Evolutionary conservation across 1,140 invertebrate species (phyloP).

Genomic region (Musca domestica): DNA sequence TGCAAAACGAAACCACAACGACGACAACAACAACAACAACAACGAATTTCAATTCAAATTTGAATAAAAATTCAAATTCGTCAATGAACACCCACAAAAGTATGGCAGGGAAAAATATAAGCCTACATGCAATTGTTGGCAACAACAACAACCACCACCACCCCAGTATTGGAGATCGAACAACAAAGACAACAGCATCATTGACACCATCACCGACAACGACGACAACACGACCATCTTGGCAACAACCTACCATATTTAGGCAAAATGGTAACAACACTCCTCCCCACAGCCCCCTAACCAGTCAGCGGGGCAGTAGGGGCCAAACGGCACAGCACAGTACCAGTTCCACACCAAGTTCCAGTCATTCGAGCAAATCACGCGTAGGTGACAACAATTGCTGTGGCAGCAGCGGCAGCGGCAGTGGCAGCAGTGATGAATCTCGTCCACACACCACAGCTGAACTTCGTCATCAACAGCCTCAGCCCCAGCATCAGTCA

Average conservation of each 20-base stretch:
- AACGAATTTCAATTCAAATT: not conserved
- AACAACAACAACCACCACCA: constrained; percentile 30
- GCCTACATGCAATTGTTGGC: constrained; percentile 54
- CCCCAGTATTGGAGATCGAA: constrained; percentile 21
- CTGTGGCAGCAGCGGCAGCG: not conserved
- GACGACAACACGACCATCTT: constrained; percentile 15
- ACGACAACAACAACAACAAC: constrained; percentile 44
- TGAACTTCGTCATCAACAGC: constrained; percentile 13
- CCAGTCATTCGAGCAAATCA: constrained; percentile 6
- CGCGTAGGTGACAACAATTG: constrained; percentile 26
- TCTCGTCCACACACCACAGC: not conserved
- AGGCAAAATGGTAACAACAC: constrained; percentile 30
- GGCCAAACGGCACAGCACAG: too few species aligned
- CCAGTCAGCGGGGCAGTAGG: not conserved
- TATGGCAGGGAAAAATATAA: constrained; percentile 43
- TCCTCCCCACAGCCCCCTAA: not conserved
- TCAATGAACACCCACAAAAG: constrained; percentile 49
- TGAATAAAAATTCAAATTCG: not conserved
- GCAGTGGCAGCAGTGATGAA: constrained; percentile 13
- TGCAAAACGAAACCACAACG: constrained; percentile 34
- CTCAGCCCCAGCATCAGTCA: not conserved
- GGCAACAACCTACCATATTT: constrained; percentile 47
- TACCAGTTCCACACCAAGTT: not conserved
- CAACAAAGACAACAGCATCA: constrained; percentile 23
- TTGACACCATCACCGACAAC: constrained; percentile 24